Base-by-base conservation (phyloP, 2,797 vertebrate genomes). In the Pampus argenteus region DNA sequence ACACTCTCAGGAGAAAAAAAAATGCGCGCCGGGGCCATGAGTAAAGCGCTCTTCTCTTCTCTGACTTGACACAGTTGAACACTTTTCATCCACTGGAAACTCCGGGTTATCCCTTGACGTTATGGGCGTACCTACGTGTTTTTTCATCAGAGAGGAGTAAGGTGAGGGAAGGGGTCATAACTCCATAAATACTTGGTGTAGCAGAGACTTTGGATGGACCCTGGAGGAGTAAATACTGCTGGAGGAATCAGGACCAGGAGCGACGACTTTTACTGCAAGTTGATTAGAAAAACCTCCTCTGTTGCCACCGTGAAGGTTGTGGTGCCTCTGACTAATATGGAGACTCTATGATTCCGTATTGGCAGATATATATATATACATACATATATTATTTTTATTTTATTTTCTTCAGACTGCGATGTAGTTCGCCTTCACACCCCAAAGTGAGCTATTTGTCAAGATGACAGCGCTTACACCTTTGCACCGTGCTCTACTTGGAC, bases 401-500 rank as follows among this genome's bases (percentile, higher is more conserved):
- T 13, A 34, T 55, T 68, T 29, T 38, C 22, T 71, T 42, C 65
- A 57, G 38, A 82, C 68, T 78, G 90, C 88, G 65, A 93, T 93
- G 92, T 90, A 93, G 91, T 74, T 89, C 61, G 69, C 29, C 82
- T 49, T 79, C 57, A 25, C 76, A 71, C 59, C 54, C 76, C 73
- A 68, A 15, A 83, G 79, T 90, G 83, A 86, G 86, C 70, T 76
- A 75, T 59, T 74, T 71, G 77, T 81, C 81, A 82, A 85, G 75
- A 93, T 94, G 92, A 91, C 90, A 88, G 89, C 90, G 79, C 89
- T 88, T 56, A 81, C 86, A 65, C 93, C 95, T 92, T 83, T 95
- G 78, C 90, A 80, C 90, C 93, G 94, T 72, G 92, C 93, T 77
- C 86, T 95, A 8, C 82, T 97, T 76, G 96, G 94, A 91, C 96